Percentiles rank a stretch among this genome's conserved stretches.
phyloP scores from a whole-genome alignment of 2,888 invertebrate genomes.

The Caenorhabditis virilis region DNA sequence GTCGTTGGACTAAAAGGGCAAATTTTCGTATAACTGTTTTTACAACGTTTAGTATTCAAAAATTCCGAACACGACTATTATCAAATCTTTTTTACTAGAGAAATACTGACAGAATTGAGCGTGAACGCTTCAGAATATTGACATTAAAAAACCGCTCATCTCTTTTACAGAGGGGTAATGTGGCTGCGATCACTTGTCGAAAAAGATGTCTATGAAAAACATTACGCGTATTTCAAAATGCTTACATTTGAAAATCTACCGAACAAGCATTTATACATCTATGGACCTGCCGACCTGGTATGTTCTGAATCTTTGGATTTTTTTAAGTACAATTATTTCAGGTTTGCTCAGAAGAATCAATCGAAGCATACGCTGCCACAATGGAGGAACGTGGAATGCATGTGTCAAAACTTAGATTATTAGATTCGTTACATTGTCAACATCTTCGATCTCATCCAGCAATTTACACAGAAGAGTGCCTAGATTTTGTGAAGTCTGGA shows the following conservation, averaged over 20 bases:
- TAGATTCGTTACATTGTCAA: conserved; percentile 79
- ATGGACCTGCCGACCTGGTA: conserved; percentile 49
- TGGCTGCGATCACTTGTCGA: conserved; percentile 60
- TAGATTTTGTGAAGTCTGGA: conserved; percentile 36
- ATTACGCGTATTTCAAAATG: conserved; percentile 63
- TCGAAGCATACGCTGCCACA: conserved; percentile 34
- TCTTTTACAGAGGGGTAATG: conserved; percentile 42
- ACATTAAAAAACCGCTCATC: too few species aligned
- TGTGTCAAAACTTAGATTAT: conserved; percentile 69
- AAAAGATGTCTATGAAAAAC: conserved; percentile 52
- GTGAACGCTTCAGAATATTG: too few species aligned
- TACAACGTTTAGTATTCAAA: too few species aligned
- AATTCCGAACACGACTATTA: too few species aligned
- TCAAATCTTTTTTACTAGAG: too few species aligned
- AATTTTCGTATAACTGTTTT: too few species aligned
- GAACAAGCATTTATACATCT: conserved; percentile 75
- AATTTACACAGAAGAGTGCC: conserved; percentile 63
- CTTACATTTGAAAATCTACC: conserved; percentile 57
- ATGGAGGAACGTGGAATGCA: conserved; percentile 31
- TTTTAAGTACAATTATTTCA: conserved; percentile 10
- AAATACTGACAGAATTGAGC: too few species aligned
- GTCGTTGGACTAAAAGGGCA: too few species aligned
- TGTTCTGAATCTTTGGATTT: not conserved
- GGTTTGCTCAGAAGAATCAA: conserved; percentile 50
- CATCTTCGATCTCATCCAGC: conserved; percentile 74